Evolutionary conservation across 2,797 vertebrate genomes (phyloP).

Genomic region (Psittacula echo): DNA sequence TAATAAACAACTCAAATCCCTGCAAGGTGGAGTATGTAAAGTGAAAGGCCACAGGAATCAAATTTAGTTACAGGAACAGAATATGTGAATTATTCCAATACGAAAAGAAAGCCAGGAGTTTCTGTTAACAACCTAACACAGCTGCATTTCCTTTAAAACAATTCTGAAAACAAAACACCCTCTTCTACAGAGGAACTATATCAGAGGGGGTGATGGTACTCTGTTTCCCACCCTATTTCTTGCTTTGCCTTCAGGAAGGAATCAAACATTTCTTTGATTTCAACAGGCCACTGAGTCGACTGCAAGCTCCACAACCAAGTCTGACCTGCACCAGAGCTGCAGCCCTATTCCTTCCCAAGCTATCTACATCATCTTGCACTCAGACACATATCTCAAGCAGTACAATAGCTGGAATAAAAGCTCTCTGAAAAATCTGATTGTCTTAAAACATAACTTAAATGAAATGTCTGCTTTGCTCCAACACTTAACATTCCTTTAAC

Average conservation of each 20-base stretch:
- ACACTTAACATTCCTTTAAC: neutral
- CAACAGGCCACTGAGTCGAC: accelerated
- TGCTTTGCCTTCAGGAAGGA: neutral
- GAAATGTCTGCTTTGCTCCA: neutral
- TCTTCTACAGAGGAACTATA: neutral
- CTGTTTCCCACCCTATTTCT: neutral
- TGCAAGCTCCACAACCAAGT: neutral
- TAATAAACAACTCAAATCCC: constrained; percentile 21
- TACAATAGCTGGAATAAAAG: neutral
- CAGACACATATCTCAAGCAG: neutral
- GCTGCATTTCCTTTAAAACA: neutral
- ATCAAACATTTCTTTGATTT: neutral
- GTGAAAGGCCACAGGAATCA: neutral
- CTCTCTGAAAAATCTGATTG: neutral
- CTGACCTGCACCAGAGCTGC: neutral
- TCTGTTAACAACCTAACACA: neutral
- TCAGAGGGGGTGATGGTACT: neutral
- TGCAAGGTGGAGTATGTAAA: neutral
- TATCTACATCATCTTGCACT: neutral
- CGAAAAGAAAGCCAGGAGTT: neutral
- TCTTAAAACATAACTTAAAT: neutral
- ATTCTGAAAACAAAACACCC: neutral
- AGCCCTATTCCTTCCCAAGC: neutral
- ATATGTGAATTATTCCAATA: neutral
- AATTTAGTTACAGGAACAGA: neutral